phyloP scores from a whole-genome alignment of 1,140 invertebrate genomes.

The Heliconius himera region DNA sequence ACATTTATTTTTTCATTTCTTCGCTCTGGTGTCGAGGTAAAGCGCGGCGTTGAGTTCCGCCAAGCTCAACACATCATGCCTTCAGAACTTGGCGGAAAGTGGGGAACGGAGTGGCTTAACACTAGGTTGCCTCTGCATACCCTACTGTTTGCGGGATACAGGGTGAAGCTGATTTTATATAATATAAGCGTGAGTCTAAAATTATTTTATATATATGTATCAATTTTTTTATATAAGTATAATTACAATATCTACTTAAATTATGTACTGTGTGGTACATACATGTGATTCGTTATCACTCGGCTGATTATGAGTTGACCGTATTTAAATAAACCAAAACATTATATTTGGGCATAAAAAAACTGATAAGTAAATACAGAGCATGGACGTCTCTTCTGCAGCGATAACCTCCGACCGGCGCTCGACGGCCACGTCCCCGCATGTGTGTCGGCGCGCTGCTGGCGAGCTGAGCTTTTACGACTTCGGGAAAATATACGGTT shows the following conservation, averaged over 20 bases:
- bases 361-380: slow-evolving; percentile 3
- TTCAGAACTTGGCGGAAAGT: too few relatives aligned
- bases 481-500: slow-evolving; percentile 29
- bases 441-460: slow-evolving; percentile 33
- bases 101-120: too few relatives aligned
- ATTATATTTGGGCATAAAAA: slow-evolving; percentile 3
- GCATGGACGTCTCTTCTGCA: slow-evolving; percentile 32
- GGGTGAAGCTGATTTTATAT: too few relatives aligned
- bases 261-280: too few relatives aligned
- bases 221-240: not conserved
- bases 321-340: slow-evolving; percentile 4
- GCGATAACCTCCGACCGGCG: slow-evolving; percentile 51
- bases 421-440: slow-evolving; percentile 17
- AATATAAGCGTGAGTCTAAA: too few relatives aligned
- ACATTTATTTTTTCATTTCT: too few relatives aligned
- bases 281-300: not conserved
- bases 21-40: too few relatives aligned
- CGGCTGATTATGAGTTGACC: not conserved
- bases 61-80: too few relatives aligned
- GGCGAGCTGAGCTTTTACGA: slow-evolving; percentile 32
- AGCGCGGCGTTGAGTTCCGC: too few relatives aligned
- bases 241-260: too few relatives aligned
- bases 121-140: too few relatives aligned
- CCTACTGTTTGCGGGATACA: too few relatives aligned
- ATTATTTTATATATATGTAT: not conserved